Evolutionary conservation across 2,113 vertebrate genomes (phyloP).

Genomic region (Coregonus clupeaformis): DNA sequence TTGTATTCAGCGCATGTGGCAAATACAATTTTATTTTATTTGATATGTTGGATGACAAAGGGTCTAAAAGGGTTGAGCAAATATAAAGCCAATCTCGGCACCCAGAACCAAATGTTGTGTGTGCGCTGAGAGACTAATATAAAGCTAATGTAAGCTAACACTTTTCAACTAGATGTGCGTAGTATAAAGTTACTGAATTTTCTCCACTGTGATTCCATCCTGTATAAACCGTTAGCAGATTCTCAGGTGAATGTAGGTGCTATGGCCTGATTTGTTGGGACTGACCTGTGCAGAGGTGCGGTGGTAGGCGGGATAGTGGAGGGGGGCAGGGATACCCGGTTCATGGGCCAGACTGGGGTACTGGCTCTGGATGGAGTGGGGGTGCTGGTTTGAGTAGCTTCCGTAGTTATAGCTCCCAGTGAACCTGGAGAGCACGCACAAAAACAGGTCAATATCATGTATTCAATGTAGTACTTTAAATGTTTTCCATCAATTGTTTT

Average conservation of each 20-base stretch:
- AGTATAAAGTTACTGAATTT: neutral
- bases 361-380: conserved; percentile 93
- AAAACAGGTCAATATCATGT: neutral
- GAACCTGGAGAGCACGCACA: conserved; percentile 74
- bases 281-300: conserved; percentile 93
- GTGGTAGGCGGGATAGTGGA: conserved; percentile 95
- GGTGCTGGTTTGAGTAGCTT: conserved; percentile 93
- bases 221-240: neutral
- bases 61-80: neutral
- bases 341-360: conserved; percentile 92
- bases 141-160: too few species aligned
- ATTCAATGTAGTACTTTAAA: too few species aligned
- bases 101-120: too few species aligned
- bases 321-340: conserved; percentile 83
- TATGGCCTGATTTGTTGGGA: neutral
- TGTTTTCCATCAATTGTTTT: too few species aligned
- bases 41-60: neutral
- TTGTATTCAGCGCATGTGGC: too few species aligned
- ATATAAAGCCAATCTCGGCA: neutral
- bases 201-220: neutral
- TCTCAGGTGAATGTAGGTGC: neutral
- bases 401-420: conserved; percentile 96
- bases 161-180: neutral
- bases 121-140: too few species aligned
- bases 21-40: too few species aligned